A percentile compares a stretch with the other conserved stretches of the same genome.
phyloP scores from a whole-genome alignment of 2,113 vertebrate genomes.

The Cephalophus harveyi region DNA sequence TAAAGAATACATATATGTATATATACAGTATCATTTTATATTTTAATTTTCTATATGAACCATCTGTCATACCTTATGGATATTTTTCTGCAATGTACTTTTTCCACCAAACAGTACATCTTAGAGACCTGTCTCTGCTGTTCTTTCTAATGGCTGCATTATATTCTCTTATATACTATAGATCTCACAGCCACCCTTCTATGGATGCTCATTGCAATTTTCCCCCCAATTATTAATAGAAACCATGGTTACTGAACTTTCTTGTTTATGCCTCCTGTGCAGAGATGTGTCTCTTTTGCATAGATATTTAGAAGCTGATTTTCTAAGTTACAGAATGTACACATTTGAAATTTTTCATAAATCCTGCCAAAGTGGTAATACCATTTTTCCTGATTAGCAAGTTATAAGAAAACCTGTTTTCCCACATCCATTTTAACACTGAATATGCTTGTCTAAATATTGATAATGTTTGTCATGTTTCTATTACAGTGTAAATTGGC shows the following conservation, averaged over 20 bases:
- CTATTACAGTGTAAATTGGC: neutral
- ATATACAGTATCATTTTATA: neutral
- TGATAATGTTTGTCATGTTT: neutral
- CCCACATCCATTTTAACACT: neutral
- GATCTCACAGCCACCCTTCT: neutral
- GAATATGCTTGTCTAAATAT: neutral
- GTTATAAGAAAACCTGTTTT: neutral
- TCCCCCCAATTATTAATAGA: neutral
- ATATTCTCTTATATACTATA: neutral
- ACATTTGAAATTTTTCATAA: neutral
- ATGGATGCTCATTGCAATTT: too few species aligned
- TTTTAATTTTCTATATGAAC: constrained; percentile 3
- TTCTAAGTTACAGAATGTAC: neutral
- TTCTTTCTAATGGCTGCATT: neutral
- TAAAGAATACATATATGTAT: neutral
- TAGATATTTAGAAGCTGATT: neutral
- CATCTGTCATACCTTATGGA: neutral
- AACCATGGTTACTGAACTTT: neutral
- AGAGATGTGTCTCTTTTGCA: neutral
- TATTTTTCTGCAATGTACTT: neutral
- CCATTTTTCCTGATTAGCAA: neutral
- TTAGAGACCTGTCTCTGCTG: neutral
- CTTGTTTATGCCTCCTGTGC: neutral
- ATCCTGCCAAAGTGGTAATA: neutral
- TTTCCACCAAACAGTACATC: neutral